Evolutionary conservation across 2,888 invertebrate genomes (phyloP).

Genomic region (Ecliptopera silaceata): DNA sequence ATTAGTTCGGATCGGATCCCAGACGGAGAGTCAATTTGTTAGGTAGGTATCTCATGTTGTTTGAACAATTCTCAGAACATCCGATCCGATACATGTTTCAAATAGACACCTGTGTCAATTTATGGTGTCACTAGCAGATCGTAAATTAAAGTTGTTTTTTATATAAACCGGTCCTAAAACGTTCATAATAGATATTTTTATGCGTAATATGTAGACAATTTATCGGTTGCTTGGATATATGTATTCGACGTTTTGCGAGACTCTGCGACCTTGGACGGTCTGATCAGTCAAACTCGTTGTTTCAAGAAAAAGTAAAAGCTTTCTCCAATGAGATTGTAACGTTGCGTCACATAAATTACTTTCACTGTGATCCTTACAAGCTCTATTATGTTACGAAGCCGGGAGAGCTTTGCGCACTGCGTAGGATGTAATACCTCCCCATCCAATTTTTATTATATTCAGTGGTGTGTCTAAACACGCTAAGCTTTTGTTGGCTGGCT

Average conservation of each 20-base stretch:
- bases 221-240: slow-evolving; percentile 60
- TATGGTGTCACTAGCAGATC: slow-evolving; percentile 31
- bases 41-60: slow-evolving; percentile 4
- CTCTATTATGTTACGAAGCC: slow-evolving; percentile 13
- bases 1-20: slow-evolving; percentile 14
- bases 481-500: slow-evolving; percentile 1
- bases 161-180: slow-evolving; percentile 40
- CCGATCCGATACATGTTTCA: slow-evolving; percentile 40
- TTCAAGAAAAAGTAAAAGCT: slow-evolving; percentile 71
- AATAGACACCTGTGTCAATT: slow-evolving; percentile 52
- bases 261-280: slow-evolving; percentile 69
- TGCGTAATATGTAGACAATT: slow-evolving; percentile 54
- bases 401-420: neutral
- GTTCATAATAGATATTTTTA: slow-evolving; percentile 26
- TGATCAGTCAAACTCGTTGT: slow-evolving; percentile 67
- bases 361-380: slow-evolving; percentile 29
- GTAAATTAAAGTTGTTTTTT: slow-evolving; percentile 53
- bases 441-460: neutral
- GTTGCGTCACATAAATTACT: slow-evolving; percentile 33
- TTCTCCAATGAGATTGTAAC: slow-evolving; percentile 57
- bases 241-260: slow-evolving; percentile 62
- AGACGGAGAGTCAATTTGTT: slow-evolving; percentile 18
- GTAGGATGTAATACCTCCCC: slow-evolving; percentile 1
- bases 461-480: slow-evolving; percentile 2
- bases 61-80: slow-evolving; percentile 42